Conservation (phyloP, 2,888 invertebrate genomes). For the Doris montereyensis region DNA sequence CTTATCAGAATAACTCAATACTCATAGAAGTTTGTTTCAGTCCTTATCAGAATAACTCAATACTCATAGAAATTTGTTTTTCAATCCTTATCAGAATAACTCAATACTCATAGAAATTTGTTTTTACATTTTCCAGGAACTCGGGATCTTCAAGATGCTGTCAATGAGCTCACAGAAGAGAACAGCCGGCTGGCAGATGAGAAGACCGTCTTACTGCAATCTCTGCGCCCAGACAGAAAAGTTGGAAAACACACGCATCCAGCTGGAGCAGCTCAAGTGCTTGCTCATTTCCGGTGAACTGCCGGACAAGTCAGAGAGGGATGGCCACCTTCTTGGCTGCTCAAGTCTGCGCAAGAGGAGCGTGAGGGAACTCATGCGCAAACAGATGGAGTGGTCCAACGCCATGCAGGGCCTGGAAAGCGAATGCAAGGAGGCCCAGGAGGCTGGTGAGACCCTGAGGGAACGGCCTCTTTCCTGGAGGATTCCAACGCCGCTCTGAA, state of each 20-base stretch:
- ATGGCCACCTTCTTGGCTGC: slow-evolving; percentile 83
- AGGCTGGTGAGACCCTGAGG: slow-evolving; percentile 75
- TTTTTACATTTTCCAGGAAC: slow-evolving; percentile 29
- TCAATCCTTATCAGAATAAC: no score
- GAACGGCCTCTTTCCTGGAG: slow-evolving; percentile 79
- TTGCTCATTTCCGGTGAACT: slow-evolving; percentile 74
- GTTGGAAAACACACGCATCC: slow-evolving; percentile 87
- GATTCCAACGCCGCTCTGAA: slow-evolving; percentile 81
- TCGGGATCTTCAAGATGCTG: slow-evolving; percentile 87
- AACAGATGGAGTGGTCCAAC: slow-evolving; percentile 84
- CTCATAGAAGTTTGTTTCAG: no score
- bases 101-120: no score
- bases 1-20: no score
- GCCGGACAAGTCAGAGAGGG: slow-evolving; percentile 71
- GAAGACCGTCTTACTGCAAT: slow-evolving; percentile 90
- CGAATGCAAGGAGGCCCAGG: slow-evolving; percentile 62
- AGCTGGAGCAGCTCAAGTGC: slow-evolving; percentile 88
- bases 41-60: no score
- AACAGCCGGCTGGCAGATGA: slow-evolving; percentile 91
- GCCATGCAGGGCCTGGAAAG: slow-evolving; percentile 76
- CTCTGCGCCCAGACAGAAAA: slow-evolving; percentile 94
- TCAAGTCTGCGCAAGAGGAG: slow-evolving; percentile 77
- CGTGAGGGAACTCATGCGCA: slow-evolving; percentile 73
- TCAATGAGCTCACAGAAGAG: slow-evolving; percentile 89
- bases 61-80: no score